Percentiles rank a stretch among this genome's conserved stretches.
Conservation (phyloP, 37 sponge, comb jelly and placozoan genomes). For the Chondrosia reniformis region DNA sequence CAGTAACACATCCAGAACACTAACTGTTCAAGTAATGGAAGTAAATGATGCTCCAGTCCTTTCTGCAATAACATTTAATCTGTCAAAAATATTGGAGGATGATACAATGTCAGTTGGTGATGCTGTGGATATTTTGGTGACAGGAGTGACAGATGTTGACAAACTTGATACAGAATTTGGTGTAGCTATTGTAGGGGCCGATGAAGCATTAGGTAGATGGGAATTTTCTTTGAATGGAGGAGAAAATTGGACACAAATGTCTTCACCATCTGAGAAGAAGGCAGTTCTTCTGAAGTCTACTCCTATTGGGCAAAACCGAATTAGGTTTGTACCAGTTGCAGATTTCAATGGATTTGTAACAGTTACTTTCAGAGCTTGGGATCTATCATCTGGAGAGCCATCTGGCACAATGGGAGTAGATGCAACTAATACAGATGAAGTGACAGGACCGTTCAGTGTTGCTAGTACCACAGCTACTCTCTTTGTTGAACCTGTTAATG, state of each 20-base stretch:
- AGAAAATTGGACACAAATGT: slow-evolving; percentile 51
- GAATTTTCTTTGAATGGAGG: slow-evolving; percentile 66
- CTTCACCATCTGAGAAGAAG: slow-evolving; percentile 32
- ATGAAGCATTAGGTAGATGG: slow-evolving; percentile 74
- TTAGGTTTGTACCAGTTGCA: slow-evolving; percentile 64
- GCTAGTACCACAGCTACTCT: slow-evolving; percentile 46
- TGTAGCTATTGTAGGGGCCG: slow-evolving; percentile 61
- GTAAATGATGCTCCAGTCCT: slow-evolving; percentile 87
- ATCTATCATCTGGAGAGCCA: slow-evolving; percentile 60
- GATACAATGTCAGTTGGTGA: slow-evolving; percentile 53
- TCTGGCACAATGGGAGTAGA: slow-evolving; percentile 48
- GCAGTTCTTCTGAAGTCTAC: slow-evolving; percentile 61
- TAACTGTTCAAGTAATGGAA: slow-evolving; percentile 38
- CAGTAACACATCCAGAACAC: slow-evolving; percentile 31
- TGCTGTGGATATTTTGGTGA: slow-evolving; percentile 41
- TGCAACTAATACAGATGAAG: slow-evolving; percentile 28
- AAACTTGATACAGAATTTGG: slow-evolving; percentile 40
- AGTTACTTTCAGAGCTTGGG: slow-evolving; percentile 83
- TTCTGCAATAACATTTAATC: slow-evolving; percentile 31
- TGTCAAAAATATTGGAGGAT: slow-evolving; percentile 65
- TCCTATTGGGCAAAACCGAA: slow-evolving; percentile 31
- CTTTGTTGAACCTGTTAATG: slow-evolving; percentile 75
- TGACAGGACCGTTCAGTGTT: slow-evolving; percentile 73
- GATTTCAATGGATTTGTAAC: slow-evolving; percentile 70
- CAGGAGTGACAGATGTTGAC: slow-evolving; percentile 66